These are phyloP conservation scores for Benthosema pterotum DNA, from an alignment of 2,797 vertebrate species.

Conservation along the genomic window DNA sequence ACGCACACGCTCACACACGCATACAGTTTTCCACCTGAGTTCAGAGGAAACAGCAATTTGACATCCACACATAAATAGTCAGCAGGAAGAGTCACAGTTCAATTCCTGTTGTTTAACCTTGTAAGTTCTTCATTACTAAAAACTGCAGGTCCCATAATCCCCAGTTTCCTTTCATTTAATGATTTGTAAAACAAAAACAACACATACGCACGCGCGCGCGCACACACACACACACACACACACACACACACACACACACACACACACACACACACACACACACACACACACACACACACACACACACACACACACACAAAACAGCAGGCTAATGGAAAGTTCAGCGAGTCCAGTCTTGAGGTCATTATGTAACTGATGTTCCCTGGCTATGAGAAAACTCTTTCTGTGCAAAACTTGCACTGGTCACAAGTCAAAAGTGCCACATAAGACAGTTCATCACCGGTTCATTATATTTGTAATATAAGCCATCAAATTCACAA, in stretches of 20 bases:
- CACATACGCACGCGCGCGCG: no score
- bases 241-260: no score
- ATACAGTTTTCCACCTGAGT: conserved; percentile 20
- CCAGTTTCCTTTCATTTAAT: conserved; percentile 60
- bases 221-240: no score
- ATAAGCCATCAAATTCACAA: not conserved
- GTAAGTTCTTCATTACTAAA: conserved; percentile 55
- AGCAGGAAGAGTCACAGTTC: conserved; percentile 55
- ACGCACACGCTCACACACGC: not conserved
- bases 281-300: no score
- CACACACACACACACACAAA: not conserved
- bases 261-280: no score
- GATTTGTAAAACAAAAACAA: conserved; percentile 40
- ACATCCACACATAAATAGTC: conserved; percentile 24
- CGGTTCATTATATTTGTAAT: conserved; percentile 25
- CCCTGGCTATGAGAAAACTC: conserved; percentile 37
- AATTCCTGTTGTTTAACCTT: conserved; percentile 73
- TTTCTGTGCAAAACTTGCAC: conserved; percentile 53
- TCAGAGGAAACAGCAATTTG: conserved; percentile 40
- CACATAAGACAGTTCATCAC: conserved; percentile 27
- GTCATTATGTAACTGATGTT: conserved; percentile 47
- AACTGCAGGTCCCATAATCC: conserved; percentile 45
- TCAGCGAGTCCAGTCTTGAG: conserved; percentile 33
- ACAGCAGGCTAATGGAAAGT: conserved; percentile 48
- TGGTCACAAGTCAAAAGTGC: conserved; percentile 19